Conservation (phyloP, 2,888 invertebrate species). For the Oxytorus armatus region DNA sequence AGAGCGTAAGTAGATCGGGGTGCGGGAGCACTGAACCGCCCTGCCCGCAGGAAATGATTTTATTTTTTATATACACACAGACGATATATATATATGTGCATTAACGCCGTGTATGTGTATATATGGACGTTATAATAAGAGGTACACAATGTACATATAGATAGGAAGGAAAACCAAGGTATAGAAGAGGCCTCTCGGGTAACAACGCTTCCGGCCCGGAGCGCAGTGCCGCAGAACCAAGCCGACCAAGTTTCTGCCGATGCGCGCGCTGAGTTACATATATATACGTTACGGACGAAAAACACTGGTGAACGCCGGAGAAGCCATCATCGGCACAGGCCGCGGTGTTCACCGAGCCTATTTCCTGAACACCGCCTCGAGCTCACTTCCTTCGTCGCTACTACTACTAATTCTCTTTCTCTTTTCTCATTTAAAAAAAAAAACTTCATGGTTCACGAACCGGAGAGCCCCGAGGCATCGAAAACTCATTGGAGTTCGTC, state of each 20-base stretch:
- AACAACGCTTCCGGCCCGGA: constrained; percentile 59
- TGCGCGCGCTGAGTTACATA: background rate
- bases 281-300: constrained; percentile 40
- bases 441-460: constrained; percentile 29
- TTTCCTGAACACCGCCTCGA: constrained; percentile 56
- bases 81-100: constrained; percentile 28
- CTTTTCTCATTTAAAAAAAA: constrained; percentile 26
- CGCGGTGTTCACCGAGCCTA: constrained; percentile 59
- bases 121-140: constrained; percentile 38
- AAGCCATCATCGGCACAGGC: constrained; percentile 36
- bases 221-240: constrained; percentile 24
- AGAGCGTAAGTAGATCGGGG: constrained; percentile 19
- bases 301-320: constrained; percentile 26
- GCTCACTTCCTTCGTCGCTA: constrained; percentile 50
- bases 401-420: constrained; percentile 45
- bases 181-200: constrained; percentile 52
- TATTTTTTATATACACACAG: constrained; percentile 16
- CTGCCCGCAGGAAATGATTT: constrained; percentile 35
- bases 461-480: constrained; percentile 1
- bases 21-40: constrained; percentile 52
- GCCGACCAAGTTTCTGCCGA: constrained; percentile 37
- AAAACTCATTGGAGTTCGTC: constrained; percentile 13
- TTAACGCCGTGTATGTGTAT: constrained; percentile 31
- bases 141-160: constrained; percentile 16
- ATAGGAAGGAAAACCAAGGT: constrained; percentile 30